Evolutionary conservation across 2,888 invertebrate species (phyloP).

Genomic region (Miltochrista miniata): DNA sequence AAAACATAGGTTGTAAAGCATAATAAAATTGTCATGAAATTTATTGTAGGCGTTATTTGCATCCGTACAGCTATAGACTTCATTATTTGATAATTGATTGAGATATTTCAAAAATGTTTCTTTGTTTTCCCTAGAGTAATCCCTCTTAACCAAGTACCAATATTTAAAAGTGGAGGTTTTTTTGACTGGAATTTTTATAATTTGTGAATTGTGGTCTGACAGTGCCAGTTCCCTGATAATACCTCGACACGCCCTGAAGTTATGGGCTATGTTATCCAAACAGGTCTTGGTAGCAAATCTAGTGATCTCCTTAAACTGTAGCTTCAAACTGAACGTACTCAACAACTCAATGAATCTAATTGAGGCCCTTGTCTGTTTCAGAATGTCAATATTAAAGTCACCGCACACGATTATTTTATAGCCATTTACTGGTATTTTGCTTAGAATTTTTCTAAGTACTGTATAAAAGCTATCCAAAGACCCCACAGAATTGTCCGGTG

Average conservation of each 20-base stretch:
- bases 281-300: background rate
- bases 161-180: background rate
- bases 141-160: background rate
- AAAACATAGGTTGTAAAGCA: background rate
- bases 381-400: background rate
- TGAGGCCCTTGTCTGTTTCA: background rate
- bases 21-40: background rate
- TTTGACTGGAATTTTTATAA: background rate
- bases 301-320: background rate
- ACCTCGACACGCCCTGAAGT: background rate
- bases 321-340: background rate
- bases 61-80: background rate
- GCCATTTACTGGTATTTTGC: background rate
- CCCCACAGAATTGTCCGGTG: background rate
- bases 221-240: background rate
- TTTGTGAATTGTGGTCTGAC: background rate
- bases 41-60: background rate
- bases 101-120: background rate
- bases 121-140: background rate
- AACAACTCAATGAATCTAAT: background rate
- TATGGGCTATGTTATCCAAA: background rate
- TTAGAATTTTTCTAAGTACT: background rate
- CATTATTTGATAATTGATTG: background rate
- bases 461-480: background rate
- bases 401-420: background rate